Conservation (phyloP, 2,888 invertebrate genomes). For the Hydriomena furcata region DNA sequence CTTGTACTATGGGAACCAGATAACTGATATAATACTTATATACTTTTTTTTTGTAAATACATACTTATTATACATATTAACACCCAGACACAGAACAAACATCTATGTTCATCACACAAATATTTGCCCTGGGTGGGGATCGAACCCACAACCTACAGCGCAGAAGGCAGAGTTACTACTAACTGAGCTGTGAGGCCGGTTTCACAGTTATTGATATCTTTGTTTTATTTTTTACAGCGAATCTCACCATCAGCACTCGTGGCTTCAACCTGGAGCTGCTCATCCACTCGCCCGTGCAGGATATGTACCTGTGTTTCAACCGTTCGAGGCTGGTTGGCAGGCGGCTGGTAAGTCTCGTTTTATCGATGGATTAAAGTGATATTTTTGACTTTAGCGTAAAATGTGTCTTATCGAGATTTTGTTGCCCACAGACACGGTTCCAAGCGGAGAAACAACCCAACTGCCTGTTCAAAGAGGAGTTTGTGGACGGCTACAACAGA, state of each 20-base stretch:
- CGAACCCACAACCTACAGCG: too few species aligned
- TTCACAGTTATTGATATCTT: not conserved
- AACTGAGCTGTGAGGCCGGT: too few species aligned
- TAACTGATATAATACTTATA: too few species aligned
- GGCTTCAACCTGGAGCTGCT: slow-evolving; percentile 84
- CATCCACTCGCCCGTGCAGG: slow-evolving; percentile 88
- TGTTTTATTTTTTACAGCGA: slow-evolving; percentile 81
- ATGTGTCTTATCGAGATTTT: slow-evolving; percentile 1
- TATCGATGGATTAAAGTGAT: not conserved
- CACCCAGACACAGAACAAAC: too few species aligned
- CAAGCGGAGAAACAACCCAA: slow-evolving; percentile 84
- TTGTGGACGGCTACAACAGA: slow-evolving; percentile 85
- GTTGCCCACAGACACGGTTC: slow-evolving; percentile 72
- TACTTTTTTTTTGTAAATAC: too few species aligned
- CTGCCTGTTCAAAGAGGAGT: slow-evolving; percentile 86
- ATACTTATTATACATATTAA: too few species aligned
- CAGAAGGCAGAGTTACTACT: too few species aligned
- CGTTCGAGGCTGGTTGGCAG: slow-evolving; percentile 88
- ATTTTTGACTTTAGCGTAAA: not conserved
- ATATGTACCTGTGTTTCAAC: slow-evolving; percentile 90
- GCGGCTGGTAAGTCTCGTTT: slow-evolving; percentile 77
- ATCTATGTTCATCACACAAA: too few species aligned
- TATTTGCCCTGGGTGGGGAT: too few species aligned
- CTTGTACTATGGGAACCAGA: too few species aligned
- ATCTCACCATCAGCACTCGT: slow-evolving; percentile 86